Percentiles rank a stretch among this genome's conserved stretches.
Evolutionary conservation across 2,797 vertebrate species (phyloP).

Genomic region (Tadarida brasiliensis): DNA sequence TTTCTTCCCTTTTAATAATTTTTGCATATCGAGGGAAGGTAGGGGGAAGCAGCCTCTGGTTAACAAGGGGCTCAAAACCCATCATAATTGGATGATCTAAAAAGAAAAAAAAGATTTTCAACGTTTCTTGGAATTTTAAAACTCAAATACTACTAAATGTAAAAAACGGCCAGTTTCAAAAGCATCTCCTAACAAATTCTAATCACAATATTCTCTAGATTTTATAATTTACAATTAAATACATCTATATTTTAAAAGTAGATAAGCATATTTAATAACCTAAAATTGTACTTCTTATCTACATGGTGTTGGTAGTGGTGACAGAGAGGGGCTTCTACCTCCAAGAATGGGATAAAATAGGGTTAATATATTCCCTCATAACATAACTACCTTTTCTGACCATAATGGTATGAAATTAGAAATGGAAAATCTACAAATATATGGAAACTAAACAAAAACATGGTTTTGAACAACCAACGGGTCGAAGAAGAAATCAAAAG

Average conservation of each 20-base stretch:
- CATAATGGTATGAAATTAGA: not conserved
- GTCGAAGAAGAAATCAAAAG: not conserved
- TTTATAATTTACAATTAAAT: constrained; percentile 48
- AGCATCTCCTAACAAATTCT: constrained; percentile 47
- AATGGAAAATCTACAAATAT: not conserved
- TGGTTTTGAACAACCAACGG: not conserved
- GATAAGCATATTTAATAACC: not conserved
- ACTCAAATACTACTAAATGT: constrained; percentile 59
- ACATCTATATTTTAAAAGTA: not conserved
- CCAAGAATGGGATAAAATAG: not conserved
- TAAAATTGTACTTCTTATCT: constrained; percentile 20
- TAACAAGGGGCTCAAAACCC: constrained; percentile 99
- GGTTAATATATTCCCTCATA: not conserved
- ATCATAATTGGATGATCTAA: constrained; percentile 99
- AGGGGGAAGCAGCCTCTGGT: constrained; percentile 98
- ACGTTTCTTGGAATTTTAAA: constrained; percentile 54
- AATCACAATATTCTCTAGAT: constrained; percentile 39
- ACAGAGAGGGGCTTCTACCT: not conserved
- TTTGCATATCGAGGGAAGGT: constrained; percentile 99
- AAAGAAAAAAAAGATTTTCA: constrained; percentile 60
- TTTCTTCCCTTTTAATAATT: constrained; percentile 99
- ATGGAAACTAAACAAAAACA: not conserved
- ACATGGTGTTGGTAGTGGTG: not conserved
- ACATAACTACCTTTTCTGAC: not conserved
- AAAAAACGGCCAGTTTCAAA: constrained; percentile 61